These are phyloP conservation scores for Drosophila subquinaria DNA, from an alignment of 2,888 invertebrate species.

Conservation along the genomic window DNA sequence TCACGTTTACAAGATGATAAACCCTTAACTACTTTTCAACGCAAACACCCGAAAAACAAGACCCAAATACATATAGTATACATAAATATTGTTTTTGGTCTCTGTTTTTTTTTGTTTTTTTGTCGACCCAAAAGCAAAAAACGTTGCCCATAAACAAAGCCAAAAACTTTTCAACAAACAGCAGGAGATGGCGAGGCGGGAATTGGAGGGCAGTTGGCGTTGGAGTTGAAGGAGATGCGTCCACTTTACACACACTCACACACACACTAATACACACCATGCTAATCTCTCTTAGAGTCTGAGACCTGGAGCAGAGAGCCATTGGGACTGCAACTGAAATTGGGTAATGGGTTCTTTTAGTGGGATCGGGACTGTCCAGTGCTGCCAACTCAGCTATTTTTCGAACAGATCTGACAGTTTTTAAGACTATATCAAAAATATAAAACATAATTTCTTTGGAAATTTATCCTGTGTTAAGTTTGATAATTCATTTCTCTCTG, in stretches of 20 bases:
- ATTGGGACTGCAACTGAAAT: conserved; percentile 33
- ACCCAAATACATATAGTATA: conserved; percentile 36
- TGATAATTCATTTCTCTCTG: too few relatives aligned
- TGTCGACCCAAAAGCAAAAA: conserved; percentile 55
- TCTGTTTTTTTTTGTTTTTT: conserved; percentile 50
- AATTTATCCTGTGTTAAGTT: neutral
- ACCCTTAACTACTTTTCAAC: conserved; percentile 76
- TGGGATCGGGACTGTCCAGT: neutral
- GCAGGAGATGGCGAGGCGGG: neutral
- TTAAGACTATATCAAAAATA: neutral
- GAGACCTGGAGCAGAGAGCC: conserved; percentile 41
- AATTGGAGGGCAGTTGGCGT: neutral
- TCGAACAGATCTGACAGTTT: neutral
- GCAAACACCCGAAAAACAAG: conserved; percentile 52
- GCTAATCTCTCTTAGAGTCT: conserved; percentile 54
- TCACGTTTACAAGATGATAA: conserved; percentile 81
- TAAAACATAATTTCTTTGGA: neutral
- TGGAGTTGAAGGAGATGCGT: conserved; percentile 53
- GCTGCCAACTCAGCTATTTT: neutral
- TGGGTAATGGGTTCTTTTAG: conserved; percentile 23
- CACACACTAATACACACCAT: conserved; percentile 18
- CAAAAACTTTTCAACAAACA: conserved; percentile 67
- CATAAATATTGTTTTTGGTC: conserved; percentile 19
- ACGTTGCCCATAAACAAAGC: conserved; percentile 64
- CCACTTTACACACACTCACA: conserved; percentile 53